Evolutionary conservation across 2,113 vertebrate species (phyloP), one percentile per base, ranked within the genome.

Genomic region (Mesocricetus auratus): DNA sequence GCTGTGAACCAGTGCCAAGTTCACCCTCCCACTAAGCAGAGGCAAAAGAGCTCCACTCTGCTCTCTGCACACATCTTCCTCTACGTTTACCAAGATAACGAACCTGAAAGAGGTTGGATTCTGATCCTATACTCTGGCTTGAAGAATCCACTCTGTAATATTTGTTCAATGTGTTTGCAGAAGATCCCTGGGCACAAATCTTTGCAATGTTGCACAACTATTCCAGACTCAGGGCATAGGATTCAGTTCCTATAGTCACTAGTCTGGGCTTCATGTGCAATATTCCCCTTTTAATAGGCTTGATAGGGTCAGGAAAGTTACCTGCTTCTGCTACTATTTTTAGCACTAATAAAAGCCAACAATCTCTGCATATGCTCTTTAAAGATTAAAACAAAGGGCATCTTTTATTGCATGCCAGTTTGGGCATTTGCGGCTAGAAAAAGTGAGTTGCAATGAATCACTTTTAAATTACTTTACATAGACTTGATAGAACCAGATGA

Each of bases 1-100:
- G 90, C 93, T 97, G 95, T 21, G 85, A 93, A 81, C 68, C 21
- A 36, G 68, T 90, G 75, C 56, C 45, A 33, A 68, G 81, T 68
- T 89, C 10, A 33, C 19, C 53, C 47, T 64, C n/a, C 33, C 50
- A 0, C 4, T 74, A 85, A 79, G 90, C 1, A 56, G 47, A 53
- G 83, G 64, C 89, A 42, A 69, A 94, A 87, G 19, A 29, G 58
- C 7, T 92, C 16, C 50, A 12, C 36, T 92, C 68, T 86, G n/a
- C 17, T 69, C 87, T 95, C 45, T 81, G 53, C 33, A 75, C 73
- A 2, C 24, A 68, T 39, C 19, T 86, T 97, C 31, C 78, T 77
- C 42, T 71, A 42, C 24, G 93, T 85, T 75, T 39, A 42, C 94
- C 71, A 90, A 85, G 64, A 77, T 69, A 79, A 86, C 78, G 71